These are phyloP conservation scores for Ptilodon capucinus DNA, from an alignment of 2,888 invertebrate species.

Conservation along the genomic window DNA sequence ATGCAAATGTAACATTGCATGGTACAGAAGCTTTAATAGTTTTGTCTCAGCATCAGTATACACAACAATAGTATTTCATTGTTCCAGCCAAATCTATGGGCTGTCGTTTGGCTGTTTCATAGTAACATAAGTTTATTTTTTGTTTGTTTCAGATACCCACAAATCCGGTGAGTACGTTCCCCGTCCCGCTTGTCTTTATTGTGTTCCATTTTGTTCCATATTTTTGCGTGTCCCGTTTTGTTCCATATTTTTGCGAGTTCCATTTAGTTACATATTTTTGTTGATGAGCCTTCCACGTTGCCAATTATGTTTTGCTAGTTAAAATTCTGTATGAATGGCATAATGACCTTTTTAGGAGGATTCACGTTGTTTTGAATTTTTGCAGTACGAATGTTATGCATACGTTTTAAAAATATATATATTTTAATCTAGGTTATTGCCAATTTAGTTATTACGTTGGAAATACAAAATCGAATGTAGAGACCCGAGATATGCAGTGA, in stretches of 20 bases:
- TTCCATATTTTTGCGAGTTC: slow-evolving; percentile 8
- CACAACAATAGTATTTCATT: not conserved
- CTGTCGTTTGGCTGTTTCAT: not conserved
- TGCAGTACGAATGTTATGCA: too few species aligned
- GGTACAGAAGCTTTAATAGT: not conserved
- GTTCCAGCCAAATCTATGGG: not conserved
- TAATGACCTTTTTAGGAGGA: slow-evolving; percentile 1
- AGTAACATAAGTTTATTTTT: too few species aligned
- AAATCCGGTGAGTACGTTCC: not conserved
- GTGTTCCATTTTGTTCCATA: slow-evolving; percentile 8
- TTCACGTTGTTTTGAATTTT: not conserved
- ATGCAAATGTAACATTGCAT: too few species aligned
- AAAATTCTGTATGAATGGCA: slow-evolving; percentile 4
- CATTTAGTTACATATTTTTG: slow-evolving; percentile 5
- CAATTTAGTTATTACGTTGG: too few species aligned
- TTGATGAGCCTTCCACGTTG: slow-evolving; percentile 9
- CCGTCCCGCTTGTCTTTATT: slow-evolving; percentile 18
- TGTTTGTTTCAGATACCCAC: slow-evolving; percentile 20
- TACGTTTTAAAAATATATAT: too few species aligned
- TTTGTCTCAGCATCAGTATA: not conserved
- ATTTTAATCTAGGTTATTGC: too few species aligned
- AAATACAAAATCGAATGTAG: too few species aligned
- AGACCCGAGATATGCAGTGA: too few species aligned
- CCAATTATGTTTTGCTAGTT: slow-evolving; percentile 6
- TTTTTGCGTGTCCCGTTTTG: slow-evolving; percentile 4